These are phyloP conservation scores for Drosophila kikkawai DNA, from an alignment of 1,140 invertebrate species.

Conservation along the genomic window DNA sequence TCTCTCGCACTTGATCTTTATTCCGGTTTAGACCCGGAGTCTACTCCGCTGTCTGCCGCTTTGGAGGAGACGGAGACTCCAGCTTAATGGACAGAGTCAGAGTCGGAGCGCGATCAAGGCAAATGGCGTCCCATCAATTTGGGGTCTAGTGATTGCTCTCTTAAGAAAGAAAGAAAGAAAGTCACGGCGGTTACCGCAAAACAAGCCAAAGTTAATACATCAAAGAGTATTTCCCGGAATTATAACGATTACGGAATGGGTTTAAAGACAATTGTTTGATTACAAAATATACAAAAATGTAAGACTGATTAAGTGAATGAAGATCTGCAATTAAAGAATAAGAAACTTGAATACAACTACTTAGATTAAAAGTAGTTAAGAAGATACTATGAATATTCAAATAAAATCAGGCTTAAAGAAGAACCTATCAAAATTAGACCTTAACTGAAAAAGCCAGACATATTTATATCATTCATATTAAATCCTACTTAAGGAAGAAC, in stretches of 20 bases:
- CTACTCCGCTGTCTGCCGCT: not conserved
- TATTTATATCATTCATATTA: too few species aligned
- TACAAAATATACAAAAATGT: not conserved
- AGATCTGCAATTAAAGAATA: not conserved
- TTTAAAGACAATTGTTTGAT: constrained; percentile 5
- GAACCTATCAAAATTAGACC: not conserved
- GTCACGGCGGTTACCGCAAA: constrained; percentile 22
- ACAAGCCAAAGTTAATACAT: constrained; percentile 27
- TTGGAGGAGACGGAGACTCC: not conserved
- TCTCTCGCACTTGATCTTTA: constrained; percentile 1
- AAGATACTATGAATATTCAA: too few species aligned
- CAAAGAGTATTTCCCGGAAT: constrained; percentile 16
- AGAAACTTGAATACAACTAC: not conserved
- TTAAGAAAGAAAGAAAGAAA: constrained; percentile 18
- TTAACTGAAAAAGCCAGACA: not conserved
- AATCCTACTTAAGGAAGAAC: too few species aligned
- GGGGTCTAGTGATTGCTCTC: constrained; percentile 37
- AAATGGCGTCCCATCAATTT: constrained; percentile 50
- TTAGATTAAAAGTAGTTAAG: not conserved
- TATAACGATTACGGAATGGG: constrained; percentile 13
- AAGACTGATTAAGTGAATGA: not conserved
- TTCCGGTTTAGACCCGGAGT: constrained; percentile 11
- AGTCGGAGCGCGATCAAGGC: constrained; percentile 26
- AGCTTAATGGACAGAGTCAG: constrained; percentile 30
- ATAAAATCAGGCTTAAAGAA: too few species aligned